Conservation (phyloP, 1,140 invertebrate species). For the Campoletis sonorensis region DNA sequence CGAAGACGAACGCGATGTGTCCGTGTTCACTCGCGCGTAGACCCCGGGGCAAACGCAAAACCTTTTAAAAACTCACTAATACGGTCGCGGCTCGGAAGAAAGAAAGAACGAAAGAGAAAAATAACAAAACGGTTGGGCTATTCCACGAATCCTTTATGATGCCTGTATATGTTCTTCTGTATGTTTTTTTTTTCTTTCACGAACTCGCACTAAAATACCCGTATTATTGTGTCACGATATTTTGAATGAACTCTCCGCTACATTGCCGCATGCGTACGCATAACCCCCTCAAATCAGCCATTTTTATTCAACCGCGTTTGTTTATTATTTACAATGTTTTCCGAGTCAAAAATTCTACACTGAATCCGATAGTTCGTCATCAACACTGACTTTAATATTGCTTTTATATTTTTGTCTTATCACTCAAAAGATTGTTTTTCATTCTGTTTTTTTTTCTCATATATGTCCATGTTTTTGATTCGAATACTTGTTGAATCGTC, state of each 20-base stretch:
- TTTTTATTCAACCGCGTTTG: background rate
- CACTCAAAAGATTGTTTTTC: too few species aligned
- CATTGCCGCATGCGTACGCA: background rate
- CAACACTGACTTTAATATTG: too few species aligned
- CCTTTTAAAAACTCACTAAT: conserved; percentile 8
- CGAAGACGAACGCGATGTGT: too few species aligned
- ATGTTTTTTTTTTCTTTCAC: background rate
- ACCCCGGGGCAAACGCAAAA: background rate
- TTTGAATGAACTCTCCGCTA: background rate
- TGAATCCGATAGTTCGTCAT: too few species aligned
- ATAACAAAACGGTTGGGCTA: background rate
- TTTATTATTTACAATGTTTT: too few species aligned
- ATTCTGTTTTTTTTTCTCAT: too few species aligned
- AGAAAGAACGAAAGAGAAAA: background rate
- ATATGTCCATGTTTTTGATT: too few species aligned
- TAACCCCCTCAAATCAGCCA: background rate
- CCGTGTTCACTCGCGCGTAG: background rate
- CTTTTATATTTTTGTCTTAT: too few species aligned
- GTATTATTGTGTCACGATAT: conserved; percentile 8
- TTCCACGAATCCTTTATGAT: background rate
- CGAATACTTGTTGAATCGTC: too few species aligned
- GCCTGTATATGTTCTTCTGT: background rate
- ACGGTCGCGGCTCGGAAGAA: background rate
- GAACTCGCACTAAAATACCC: background rate
- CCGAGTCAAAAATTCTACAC: too few species aligned